Percentiles rank a stretch among this genome's conserved stretches.
phyloP scores from a whole-genome alignment of 2,113 vertebrate species.

The Pygoscelis adeliae region DNA sequence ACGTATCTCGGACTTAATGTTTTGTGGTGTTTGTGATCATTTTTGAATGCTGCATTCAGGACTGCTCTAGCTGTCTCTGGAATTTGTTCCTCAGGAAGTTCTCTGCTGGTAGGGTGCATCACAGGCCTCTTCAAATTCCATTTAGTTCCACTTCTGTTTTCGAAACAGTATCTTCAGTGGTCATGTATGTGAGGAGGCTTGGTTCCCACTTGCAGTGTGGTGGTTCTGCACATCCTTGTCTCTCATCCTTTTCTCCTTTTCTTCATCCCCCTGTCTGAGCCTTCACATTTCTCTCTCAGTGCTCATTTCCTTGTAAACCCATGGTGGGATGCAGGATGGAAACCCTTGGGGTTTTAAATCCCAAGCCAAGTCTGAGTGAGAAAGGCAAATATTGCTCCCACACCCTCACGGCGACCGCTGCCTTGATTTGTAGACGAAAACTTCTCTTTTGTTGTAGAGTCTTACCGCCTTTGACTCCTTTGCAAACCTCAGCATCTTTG shows the following conservation, averaged over 20 bases:
- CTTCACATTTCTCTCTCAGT: not conserved
- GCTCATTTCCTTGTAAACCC: not conserved
- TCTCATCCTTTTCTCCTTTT: not conserved
- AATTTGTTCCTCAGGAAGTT: not conserved
- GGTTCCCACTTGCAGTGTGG: not conserved
- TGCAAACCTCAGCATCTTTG: not conserved
- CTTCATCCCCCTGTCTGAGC: not conserved
- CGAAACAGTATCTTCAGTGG: not conserved
- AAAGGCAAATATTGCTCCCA: not conserved
- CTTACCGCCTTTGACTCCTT: not conserved
- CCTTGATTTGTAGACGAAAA: not conserved
- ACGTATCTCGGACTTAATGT: not conserved
- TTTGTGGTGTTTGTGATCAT: not conserved
- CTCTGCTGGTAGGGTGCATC: not conserved
- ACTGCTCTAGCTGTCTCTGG: not conserved
- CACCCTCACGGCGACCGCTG: not conserved
- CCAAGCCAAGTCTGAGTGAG: not conserved
- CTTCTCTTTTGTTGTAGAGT: not conserved
- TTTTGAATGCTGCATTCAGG: not conserved
- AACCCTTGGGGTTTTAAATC: not conserved
- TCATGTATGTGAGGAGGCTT: not conserved
- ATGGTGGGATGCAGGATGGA: not conserved
- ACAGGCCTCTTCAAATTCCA: not conserved
- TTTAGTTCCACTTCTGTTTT: not conserved
- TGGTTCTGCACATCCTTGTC: not conserved